A percentile compares a stretch with the other conserved stretches of the same genome.
phyloP scores from a whole-genome alignment of 2,797 vertebrate genomes.

The Trichosurus vulpecula region DNA sequence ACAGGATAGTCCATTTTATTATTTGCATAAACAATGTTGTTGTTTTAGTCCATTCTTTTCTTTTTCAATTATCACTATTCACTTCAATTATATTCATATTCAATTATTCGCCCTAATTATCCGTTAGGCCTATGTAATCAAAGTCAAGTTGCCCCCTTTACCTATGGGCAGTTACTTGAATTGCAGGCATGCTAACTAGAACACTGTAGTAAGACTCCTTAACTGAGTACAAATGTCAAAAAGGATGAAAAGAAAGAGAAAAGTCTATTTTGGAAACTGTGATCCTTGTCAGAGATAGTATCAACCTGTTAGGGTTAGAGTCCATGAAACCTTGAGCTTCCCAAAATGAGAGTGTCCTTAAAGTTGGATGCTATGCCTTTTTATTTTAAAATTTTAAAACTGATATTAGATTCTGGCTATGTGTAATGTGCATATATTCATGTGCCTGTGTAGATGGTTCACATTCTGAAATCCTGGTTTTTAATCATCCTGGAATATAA shows the following conservation, averaged over 20 bases:
- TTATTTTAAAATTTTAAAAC: conserved; percentile 3
- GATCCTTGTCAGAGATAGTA: conserved; percentile 5
- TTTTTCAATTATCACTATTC: background rate
- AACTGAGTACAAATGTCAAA: background rate
- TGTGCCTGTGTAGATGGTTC: background rate
- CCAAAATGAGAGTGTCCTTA: background rate
- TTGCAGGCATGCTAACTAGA: background rate
- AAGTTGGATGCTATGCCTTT: background rate
- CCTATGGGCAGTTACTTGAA: background rate
- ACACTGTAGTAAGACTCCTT: background rate
- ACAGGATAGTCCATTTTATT: background rate
- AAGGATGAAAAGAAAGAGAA: background rate
- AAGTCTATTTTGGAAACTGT: background rate
- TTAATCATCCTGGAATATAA: background rate
- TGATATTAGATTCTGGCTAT: background rate
- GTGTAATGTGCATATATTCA: background rate
- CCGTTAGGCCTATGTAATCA: background rate
- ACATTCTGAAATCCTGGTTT: background rate
- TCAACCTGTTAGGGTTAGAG: background rate
- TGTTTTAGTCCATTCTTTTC: background rate
- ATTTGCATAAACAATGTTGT: background rate
- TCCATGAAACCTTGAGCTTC: background rate
- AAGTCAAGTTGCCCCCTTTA: background rate
- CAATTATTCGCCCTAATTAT: background rate
- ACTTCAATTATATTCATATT: too few species aligned